These are phyloP conservation scores for Drosophila persimilis DNA, from an alignment of 1,140 invertebrate genomes.

Conservation along the genomic window DNA sequence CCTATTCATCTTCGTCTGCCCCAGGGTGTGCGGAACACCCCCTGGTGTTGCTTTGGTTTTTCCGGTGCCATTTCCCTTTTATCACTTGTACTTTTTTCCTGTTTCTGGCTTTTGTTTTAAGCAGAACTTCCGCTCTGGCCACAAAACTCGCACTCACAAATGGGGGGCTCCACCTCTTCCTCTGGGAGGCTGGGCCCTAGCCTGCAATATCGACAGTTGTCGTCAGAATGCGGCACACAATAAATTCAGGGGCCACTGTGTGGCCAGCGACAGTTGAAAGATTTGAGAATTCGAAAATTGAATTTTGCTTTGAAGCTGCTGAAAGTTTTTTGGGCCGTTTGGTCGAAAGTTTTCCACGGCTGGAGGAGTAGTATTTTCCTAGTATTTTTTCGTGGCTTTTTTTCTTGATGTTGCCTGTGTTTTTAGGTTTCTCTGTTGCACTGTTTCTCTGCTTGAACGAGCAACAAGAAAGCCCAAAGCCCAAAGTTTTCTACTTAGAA, in stretches of 20 bases:
- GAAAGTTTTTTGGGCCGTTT: constrained; percentile 35
- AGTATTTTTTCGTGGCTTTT: background rate
- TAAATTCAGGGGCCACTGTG: constrained; percentile 43
- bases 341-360: constrained; percentile 58
- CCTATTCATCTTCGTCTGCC: constrained; percentile 34
- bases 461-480: constrained; percentile 5
- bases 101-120: constrained; percentile 53
- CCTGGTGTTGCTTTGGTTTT: constrained; percentile 40
- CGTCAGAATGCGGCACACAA: constrained; percentile 55
- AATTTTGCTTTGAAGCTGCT: constrained; percentile 46
- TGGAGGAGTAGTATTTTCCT: background rate
- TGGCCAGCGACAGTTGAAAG: constrained; percentile 24
- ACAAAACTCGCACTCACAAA: constrained; percentile 15
- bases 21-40: background rate
- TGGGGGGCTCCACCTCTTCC: background rate
- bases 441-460: constrained; percentile 48
- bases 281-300: constrained; percentile 69
- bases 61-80: constrained; percentile 56
- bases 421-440: constrained; percentile 4
- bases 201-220: constrained; percentile 62
- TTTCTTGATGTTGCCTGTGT: constrained; percentile 8
- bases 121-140: constrained; percentile 40
- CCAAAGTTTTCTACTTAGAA: constrained; percentile 69
- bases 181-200: background rate
- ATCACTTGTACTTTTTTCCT: constrained; percentile 30